Conservation (phyloP, 1,140 invertebrate genomes). For the Drosophila tristis region DNA sequence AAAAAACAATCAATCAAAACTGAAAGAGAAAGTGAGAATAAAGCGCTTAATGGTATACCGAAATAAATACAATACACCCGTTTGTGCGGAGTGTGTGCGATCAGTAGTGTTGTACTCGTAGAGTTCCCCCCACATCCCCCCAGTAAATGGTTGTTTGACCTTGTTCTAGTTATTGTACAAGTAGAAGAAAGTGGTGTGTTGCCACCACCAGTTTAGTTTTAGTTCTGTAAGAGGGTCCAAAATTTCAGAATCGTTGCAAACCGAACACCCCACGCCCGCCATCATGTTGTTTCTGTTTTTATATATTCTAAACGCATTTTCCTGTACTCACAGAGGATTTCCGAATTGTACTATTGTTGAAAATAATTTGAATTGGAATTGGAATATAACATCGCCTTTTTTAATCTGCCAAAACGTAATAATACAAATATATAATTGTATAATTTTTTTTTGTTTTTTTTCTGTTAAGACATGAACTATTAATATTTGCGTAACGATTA, state of each 20-base stretch:
- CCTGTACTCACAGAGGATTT: constrained; percentile 19
- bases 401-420: constrained; percentile 21
- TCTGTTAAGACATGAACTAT: constrained; percentile 34
- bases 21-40: background rate
- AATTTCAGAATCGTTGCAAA: constrained; percentile 6
- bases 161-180: too few species aligned
- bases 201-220: constrained; percentile 26
- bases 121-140: too few species aligned
- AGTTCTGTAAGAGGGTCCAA: constrained; percentile 33
- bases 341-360: constrained; percentile 37
- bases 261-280: background rate
- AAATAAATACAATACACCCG: constrained; percentile 5
- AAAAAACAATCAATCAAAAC: constrained; percentile 41
- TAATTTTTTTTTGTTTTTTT: constrained; percentile 22
- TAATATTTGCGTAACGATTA: constrained; percentile 27
- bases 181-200: too few species aligned
- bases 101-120: too few species aligned
- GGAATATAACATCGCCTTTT: background rate
- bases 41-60: constrained; percentile 3
- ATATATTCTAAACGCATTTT: constrained; percentile 18
- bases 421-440: constrained; percentile 41
- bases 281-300: constrained; percentile 19
- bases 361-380: background rate
- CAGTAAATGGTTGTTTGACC: too few species aligned
- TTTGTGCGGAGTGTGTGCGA: background rate